Conservation (phyloP, 1,140 invertebrate genomes). For the Halyomorpha halys region DNA sequence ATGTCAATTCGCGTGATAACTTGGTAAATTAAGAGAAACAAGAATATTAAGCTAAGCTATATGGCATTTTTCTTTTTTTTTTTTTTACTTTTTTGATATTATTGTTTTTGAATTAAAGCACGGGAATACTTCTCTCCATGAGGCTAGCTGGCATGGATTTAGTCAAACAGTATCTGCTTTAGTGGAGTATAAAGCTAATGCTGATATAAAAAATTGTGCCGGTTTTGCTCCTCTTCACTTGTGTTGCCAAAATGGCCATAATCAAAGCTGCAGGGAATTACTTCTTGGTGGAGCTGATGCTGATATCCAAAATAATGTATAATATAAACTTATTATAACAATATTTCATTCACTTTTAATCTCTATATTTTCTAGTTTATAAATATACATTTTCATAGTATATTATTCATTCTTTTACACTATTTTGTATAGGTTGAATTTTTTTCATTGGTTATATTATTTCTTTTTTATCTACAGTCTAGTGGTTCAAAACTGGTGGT, state of each 20-base stretch:
- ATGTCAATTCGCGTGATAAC: constrained; percentile 62
- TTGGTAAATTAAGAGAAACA: constrained; percentile 43
- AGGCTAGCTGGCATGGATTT: constrained; percentile 89
- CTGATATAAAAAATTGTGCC: constrained; percentile 69
- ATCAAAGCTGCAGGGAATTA: constrained; percentile 83
- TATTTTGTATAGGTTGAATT: no score
- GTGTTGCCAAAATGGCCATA: constrained; percentile 91
- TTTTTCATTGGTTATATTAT: no score
- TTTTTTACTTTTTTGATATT: not conserved
- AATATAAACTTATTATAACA: no score
- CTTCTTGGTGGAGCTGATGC: constrained; percentile 76
- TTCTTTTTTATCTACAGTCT: no score
- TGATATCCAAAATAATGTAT: constrained; percentile 83
- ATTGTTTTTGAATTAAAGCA: constrained; percentile 49
- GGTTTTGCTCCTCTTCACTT: constrained; percentile 90
- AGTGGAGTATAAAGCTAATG: constrained; percentile 53
- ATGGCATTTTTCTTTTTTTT: no score
- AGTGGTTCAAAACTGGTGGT: no score
- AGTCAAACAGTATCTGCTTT: constrained; percentile 72
- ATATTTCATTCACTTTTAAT: no score
- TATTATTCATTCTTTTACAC: no score
- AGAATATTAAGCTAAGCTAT: no score
- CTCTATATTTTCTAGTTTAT: no score
- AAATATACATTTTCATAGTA: no score
- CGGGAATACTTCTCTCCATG: constrained; percentile 87